Conservation (phyloP, 2,888 invertebrate genomes). For the Melanostoma mellinum region DNA sequence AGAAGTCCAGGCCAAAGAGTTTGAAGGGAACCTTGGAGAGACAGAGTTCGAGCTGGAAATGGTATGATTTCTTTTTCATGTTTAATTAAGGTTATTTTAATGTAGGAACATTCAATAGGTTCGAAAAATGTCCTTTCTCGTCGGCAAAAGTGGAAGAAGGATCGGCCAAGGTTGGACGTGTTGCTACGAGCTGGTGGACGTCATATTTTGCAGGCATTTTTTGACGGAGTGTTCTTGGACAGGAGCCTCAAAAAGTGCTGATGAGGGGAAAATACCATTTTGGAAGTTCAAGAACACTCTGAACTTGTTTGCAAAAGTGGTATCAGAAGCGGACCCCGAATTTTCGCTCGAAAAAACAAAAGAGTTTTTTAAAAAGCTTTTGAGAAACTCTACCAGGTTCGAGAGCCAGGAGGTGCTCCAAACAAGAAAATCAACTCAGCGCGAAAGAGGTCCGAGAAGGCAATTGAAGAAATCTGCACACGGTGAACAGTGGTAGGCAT, state of each 20-base stretch:
- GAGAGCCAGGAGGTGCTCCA: conserved; percentile 1
- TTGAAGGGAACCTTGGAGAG: not conserved
- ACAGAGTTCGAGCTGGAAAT: not conserved
- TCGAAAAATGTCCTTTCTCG: not conserved
- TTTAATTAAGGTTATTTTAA: not conserved
- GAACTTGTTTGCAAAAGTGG: not conserved
- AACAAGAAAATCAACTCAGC: conserved; percentile 5
- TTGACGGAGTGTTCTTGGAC: conserved; percentile 3
- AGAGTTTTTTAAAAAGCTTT: conserved; percentile 6
- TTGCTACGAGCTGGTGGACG: not conserved
- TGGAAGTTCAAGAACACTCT: not conserved
- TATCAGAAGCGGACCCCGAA: not conserved
- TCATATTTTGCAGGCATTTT: not conserved
- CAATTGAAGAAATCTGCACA: too few relatives aligned
- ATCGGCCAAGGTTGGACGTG: conserved; percentile 18
- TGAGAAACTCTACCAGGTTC: conserved; percentile 9
- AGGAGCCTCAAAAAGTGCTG: not conserved
- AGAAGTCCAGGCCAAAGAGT: not conserved
- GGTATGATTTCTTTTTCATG: not conserved
- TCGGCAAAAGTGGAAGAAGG: conserved; percentile 8
- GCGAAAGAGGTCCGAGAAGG: not conserved
- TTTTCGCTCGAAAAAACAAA: conserved; percentile 18
- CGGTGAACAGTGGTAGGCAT: too few relatives aligned
- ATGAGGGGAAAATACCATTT: conserved; percentile 7
- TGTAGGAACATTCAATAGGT: not conserved